Evolutionary conservation across 2,797 vertebrate species (phyloP).

Genomic region (Acrossocheilus wenchowensis): DNA sequence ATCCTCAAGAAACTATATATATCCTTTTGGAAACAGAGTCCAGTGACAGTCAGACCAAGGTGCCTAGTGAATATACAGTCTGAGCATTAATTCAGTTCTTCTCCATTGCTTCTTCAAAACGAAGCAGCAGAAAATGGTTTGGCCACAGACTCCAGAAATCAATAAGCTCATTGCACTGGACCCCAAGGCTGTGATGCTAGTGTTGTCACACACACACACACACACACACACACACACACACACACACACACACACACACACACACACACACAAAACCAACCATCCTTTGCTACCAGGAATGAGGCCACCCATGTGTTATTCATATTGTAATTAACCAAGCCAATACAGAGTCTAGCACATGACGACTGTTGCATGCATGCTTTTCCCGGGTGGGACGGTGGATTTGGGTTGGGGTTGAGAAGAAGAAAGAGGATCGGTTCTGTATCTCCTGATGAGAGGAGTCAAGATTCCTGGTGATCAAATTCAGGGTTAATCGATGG

Average conservation of each 20-base stretch:
- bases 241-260: conserved; percentile 30
- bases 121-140: conserved; percentile 59
- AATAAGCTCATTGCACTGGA: conserved; percentile 55
- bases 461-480: conserved; percentile 43
- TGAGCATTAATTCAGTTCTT: conserved; percentile 63
- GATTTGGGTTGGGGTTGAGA: conserved; percentile 12
- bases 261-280: conserved; percentile 17
- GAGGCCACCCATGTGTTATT: conserved; percentile 51
- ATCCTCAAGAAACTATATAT: neutral
- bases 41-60: conserved; percentile 49
- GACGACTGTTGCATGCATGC: conserved; percentile 54
- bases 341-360: conserved; percentile 50
- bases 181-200: conserved; percentile 22
- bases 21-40: neutral
- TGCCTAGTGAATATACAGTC: conserved; percentile 57
- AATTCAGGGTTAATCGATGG: conserved; percentile 49
- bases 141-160: conserved; percentile 65
- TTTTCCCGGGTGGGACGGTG: conserved; percentile 25
- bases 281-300: neutral
- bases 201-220: conserved; percentile 15
- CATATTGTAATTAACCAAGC: conserved; percentile 53
- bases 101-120: conserved; percentile 52
- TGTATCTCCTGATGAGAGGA: conserved; percentile 12
- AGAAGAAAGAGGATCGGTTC: conserved; percentile 18
- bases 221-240: no score